Percentiles rank a stretch among this genome's conserved stretches.
phyloP scores from a whole-genome alignment of 2,797 vertebrate genomes.

The Sardinella longiceps region DNA sequence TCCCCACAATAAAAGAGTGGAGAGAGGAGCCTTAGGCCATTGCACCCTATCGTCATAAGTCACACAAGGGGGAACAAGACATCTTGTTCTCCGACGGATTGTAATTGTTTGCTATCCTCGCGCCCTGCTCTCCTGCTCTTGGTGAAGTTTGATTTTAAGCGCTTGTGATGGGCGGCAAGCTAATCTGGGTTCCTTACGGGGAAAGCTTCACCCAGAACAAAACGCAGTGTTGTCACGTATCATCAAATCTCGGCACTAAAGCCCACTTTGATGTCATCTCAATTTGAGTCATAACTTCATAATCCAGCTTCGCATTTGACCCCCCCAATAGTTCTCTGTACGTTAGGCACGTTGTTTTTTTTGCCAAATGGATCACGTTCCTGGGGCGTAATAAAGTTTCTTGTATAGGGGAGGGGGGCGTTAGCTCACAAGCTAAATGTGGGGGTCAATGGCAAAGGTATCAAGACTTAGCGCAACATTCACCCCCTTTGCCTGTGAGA shows the following conservation, averaged over 20 bases:
- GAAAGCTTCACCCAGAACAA: constrained; percentile 65
- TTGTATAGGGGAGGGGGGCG: constrained; percentile 57
- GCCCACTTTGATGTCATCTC: constrained; percentile 73
- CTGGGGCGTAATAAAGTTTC: constrained; percentile 51
- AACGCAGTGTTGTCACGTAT: constrained; percentile 74
- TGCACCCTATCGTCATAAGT: constrained; percentile 55
- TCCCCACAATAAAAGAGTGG: constrained; percentile 55
- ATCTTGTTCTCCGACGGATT: constrained; percentile 60
- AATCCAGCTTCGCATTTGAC: constrained; percentile 74
- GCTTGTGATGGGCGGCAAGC: constrained; percentile 67
- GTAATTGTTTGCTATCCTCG: constrained; percentile 40
- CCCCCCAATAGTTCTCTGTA: constrained; percentile 57
- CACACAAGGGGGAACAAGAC: constrained; percentile 63
- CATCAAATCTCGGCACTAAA: constrained; percentile 71
- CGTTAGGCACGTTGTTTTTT: constrained; percentile 63
- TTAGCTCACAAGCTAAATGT: constrained; percentile 54
- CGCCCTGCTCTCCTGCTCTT: constrained; percentile 41
- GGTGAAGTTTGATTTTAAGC: constrained; percentile 68
- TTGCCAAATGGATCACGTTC: constrained; percentile 57
- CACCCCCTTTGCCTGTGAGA: neutral
- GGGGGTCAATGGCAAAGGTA: constrained; percentile 38
- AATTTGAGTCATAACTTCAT: constrained; percentile 68
- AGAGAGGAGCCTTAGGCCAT: constrained; percentile 50
- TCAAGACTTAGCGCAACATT: constrained; percentile 39
- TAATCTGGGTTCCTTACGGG: constrained; percentile 65